Evolutionary conservation across 2,888 invertebrate species (phyloP), one percentile per base, ranked within the genome.

Genomic region (Teleiodes luculella): DNA sequence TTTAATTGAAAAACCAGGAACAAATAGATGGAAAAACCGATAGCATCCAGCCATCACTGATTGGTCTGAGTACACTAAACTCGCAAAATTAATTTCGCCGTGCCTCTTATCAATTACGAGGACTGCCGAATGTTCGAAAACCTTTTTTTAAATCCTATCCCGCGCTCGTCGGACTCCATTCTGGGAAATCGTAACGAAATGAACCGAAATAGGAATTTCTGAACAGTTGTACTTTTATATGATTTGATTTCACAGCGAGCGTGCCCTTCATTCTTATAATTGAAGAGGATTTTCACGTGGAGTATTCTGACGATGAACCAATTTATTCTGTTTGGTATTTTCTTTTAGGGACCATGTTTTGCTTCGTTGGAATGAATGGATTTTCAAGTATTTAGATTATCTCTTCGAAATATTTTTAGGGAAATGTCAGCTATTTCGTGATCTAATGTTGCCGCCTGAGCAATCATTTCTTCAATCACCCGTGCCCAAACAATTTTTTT

Each of bases 121-220:
- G 13, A 37, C 11, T 48, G 49, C 49, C 37, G 49, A 49, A 24
- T 66, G 14, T 3, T 3, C 16, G n/a, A 24, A 41, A 37, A 33
- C 24, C 49, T 28, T 37, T 49, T n/a, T 33, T 28, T 37, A 49
- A 57, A 52, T 49, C 31, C 49, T 13, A 14, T 16, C 18, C 28
- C 20, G 24, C 35, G n/a, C 3, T 37, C 49, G 37, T 49, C 20
- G 20, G 14, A 58, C 57, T 37, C 63, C 65, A 63, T 65, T 74
- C 70, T 66, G 65, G 24, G 24, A n/a, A n/a, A n/a, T n/a, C n/a
- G 36, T 14, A 14, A 66, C 61, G 55, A 58, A 63, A 61, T 54
- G 53, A 60, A 56, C 55, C 30, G 30, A 33, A 41, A 14, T 39
- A 7, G 49, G 41, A 43, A 59, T 58, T 56, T 47, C 49, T 57